Conservation (phyloP, 2,797 vertebrate genomes). For the Dromococcyx pavoninus region DNA sequence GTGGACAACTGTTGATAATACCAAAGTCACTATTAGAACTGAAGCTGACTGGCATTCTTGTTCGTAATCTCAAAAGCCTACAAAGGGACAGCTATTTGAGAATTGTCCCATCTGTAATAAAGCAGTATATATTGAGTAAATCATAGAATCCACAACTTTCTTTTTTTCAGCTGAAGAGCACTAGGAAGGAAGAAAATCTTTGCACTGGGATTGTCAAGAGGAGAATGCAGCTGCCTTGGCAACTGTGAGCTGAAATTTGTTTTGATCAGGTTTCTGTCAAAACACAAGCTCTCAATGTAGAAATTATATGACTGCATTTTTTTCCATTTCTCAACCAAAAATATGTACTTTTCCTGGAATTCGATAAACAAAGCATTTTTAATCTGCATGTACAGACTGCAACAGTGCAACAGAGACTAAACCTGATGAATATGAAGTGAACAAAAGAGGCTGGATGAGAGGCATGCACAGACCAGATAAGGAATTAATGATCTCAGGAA, state of each 20-base stretch:
- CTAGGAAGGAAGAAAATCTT: background rate
- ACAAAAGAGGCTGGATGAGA: slow-evolving; percentile 41
- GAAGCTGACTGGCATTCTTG: background rate
- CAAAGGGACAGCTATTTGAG: background rate
- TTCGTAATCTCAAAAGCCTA: background rate
- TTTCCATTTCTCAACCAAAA: slow-evolving; percentile 29
- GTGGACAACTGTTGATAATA: background rate
- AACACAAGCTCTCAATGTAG: background rate
- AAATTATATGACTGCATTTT: background rate
- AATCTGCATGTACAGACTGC: background rate
- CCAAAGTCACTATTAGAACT: background rate
- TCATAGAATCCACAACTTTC: background rate
- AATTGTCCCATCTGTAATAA: background rate
- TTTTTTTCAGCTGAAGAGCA: background rate
- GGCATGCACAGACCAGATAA: slow-evolving; percentile 59
- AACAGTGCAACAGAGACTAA: background rate
- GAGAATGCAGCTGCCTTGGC: background rate
- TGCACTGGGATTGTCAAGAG: background rate
- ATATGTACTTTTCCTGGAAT: background rate
- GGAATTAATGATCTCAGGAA: slow-evolving; percentile 59
- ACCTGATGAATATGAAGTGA: slow-evolving; percentile 54
- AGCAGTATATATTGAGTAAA: background rate
- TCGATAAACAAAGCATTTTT: slow-evolving; percentile 42
- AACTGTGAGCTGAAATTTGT: background rate
- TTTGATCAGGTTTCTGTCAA: slow-evolving; percentile 11